phyloP scores from a whole-genome alignment of 2,888 invertebrate species.

The Drosophila formosana region DNA sequence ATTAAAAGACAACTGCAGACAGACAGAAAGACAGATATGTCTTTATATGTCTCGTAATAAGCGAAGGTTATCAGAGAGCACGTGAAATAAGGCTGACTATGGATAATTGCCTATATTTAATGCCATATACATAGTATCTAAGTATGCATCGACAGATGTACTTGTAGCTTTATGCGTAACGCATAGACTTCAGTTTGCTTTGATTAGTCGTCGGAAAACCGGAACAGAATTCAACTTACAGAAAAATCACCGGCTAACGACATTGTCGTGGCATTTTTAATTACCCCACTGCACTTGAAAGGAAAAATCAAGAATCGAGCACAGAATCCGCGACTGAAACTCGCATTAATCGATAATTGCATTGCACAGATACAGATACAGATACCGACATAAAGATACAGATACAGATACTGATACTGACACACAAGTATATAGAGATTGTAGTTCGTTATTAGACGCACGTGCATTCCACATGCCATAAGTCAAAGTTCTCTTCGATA shows the following conservation, averaged over 20 bases:
- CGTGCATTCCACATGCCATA: slow-evolving; percentile 19
- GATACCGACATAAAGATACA: neutral
- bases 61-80: slow-evolving; percentile 29
- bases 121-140: neutral
- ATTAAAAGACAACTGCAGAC: slow-evolving; percentile 31
- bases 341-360: slow-evolving; percentile 32
- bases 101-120: slow-evolving; percentile 20
- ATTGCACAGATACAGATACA: neutral
- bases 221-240: slow-evolving; percentile 20
- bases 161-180: slow-evolving; percentile 13
- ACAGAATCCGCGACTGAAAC: slow-evolving; percentile 11
- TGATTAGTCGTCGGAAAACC: slow-evolving; percentile 17
- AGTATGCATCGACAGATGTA: neutral
- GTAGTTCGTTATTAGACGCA: slow-evolving; percentile 32
- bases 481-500: slow-evolving; percentile 12
- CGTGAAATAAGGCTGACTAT: slow-evolving; percentile 23
- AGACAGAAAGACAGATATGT: slow-evolving; percentile 3
- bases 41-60: slow-evolving; percentile 10
- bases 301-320: slow-evolving; percentile 32
- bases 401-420: no score
- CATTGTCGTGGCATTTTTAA: slow-evolving; percentile 27
- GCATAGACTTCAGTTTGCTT: neutral
- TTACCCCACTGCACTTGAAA: slow-evolving; percentile 26
- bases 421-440: neutral
- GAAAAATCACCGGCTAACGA: slow-evolving; percentile 25